Base-by-base conservation (phyloP, 2,113 vertebrate genomes). In the Channa maculata region DNA sequence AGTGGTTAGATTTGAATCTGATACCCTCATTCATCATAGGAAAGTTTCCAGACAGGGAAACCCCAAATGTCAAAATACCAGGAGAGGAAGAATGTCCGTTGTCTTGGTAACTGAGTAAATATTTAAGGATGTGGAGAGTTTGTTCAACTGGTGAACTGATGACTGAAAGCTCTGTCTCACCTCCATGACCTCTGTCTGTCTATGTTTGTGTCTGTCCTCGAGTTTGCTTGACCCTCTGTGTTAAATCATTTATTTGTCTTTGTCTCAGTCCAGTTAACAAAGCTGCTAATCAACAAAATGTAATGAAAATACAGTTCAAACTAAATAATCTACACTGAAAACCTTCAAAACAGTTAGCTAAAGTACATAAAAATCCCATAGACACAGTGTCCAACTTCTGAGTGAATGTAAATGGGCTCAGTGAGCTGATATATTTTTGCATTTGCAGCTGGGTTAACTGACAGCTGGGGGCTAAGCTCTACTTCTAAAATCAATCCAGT, bases 81-180 rank as follows among this genome's bases (percentile, higher is more conserved):
- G 64, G 66, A 69, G 33, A 15, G 59, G 68, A 79, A 75, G 57
- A 80, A 84, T 79, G 83, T 83, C 69, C 11, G 65, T 66, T 39
- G 80, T 68, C 77, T 34, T 38, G 82, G 76, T 24, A 75, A 87
- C 78, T 3, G 13, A 5, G 51, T 84, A 75, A 88, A 90, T 90
- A 90, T 88, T 88, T 82, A 70, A 75, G 44, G 55, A 59, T 66
- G 54, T 61, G 58, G 7, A 50, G 34, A 70, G 68, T 64, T 80
- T 57, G 75, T 79, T 68, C 37, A 77, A 67, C 49, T 61, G 80
- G 67, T 74, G 77, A 79, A 48, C 12, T 58, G 53, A 72, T 68
- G 72, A 34, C 63, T 41, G 38, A 80, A 45, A 43, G 39, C 64
- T 68, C 14, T 5, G n/a, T 64, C 43, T 79, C 44, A 14, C 53